Base-by-base conservation (phyloP, 1,140 invertebrate genomes). In the Holotrichia oblita region DNA sequence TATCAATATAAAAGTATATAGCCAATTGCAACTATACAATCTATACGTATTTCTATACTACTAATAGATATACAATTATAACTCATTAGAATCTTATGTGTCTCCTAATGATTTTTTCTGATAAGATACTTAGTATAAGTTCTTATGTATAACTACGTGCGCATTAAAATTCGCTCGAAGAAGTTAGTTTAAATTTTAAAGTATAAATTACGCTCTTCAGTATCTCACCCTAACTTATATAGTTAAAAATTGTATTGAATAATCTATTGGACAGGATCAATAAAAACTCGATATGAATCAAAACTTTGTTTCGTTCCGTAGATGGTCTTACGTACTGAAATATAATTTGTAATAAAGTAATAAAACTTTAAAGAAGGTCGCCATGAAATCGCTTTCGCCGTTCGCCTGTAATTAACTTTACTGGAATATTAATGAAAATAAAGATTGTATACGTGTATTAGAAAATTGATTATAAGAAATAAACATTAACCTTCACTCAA, bases 341-440 rank as follows among this genome's bases (percentile, higher is more conserved):
- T 17, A 17, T 55, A 17, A 55, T 55, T 55, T 17, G n/a, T 55
- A 55, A 55, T 55, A 55, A n/a, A n/a, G 48, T 17, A 55, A 55
- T 55, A 17, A 17, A 14, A 55, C 17, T 55, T 55, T n/a, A 55
- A 55, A 55, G 48, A 17, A n/a, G 48, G 48, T 55, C n/a, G n/a
- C n/a, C n/a, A 55, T 6, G n/a, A 55, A 55, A 55, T 55, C 14
- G 48, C n/a, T 55, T 55, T 55, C 6, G 48, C 12, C 14, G 48
- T 17, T 17, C 17, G 48, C 0, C 14, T 14, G 48, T 55, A 55
- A 55, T 55, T 55, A 55, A 55, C 48, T 14, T 17, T 17, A n/a
- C 17, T 17, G n/a, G 48, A 55, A 55, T 55, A 55, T 55, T 55
- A 55, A 55, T 44, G 42, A 44, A 17, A 55, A n/a, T 55, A 55